phyloP scores from a whole-genome alignment of 2,888 invertebrate genomes.

The Taenaris catops region DNA sequence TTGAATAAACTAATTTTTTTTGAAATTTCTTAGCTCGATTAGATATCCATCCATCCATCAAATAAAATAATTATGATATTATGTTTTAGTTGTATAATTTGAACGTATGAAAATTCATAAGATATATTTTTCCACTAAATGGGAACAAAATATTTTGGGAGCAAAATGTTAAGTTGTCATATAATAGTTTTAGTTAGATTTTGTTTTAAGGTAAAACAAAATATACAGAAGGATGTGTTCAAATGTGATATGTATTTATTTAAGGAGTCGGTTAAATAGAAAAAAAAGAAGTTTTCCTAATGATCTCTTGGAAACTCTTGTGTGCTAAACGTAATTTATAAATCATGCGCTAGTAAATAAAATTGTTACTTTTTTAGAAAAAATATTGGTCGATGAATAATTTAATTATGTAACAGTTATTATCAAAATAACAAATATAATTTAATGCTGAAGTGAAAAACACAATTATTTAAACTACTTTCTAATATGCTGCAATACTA shows the following conservation, averaged over 20 bases:
- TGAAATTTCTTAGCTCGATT: too few relatives aligned
- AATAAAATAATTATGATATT: too few relatives aligned
- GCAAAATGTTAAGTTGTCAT: constrained; percentile 34
- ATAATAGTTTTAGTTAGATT: constrained; percentile 28
- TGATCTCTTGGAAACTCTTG: constrained; percentile 78
- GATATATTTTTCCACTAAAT: constrained; percentile 7
- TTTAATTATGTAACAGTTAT: too few relatives aligned
- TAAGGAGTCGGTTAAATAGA: constrained; percentile 54
- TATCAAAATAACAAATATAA: too few relatives aligned
- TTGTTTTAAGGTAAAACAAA: constrained; percentile 44
- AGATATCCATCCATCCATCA: too few relatives aligned
- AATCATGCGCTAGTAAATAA: constrained; percentile 32
- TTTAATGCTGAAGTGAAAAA: too few relatives aligned
- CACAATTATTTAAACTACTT: too few relatives aligned
- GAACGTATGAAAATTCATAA: too few relatives aligned
- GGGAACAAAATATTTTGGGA: constrained; percentile 40
- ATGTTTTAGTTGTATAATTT: too few relatives aligned
- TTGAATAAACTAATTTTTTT: too few relatives aligned
- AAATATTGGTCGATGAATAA: too few relatives aligned
- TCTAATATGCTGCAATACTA: background rate
- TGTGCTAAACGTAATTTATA: constrained; percentile 39
- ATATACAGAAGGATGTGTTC: constrained; percentile 71
- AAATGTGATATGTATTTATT: constrained; percentile 77
- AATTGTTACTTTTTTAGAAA: too few relatives aligned
- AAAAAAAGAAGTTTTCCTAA: constrained; percentile 71